A percentile compares a stretch with the other conserved stretches of the same genome.
Evolutionary conservation across 2,113 vertebrate genomes (phyloP).

Genomic region (Desmodus rotundus): DNA sequence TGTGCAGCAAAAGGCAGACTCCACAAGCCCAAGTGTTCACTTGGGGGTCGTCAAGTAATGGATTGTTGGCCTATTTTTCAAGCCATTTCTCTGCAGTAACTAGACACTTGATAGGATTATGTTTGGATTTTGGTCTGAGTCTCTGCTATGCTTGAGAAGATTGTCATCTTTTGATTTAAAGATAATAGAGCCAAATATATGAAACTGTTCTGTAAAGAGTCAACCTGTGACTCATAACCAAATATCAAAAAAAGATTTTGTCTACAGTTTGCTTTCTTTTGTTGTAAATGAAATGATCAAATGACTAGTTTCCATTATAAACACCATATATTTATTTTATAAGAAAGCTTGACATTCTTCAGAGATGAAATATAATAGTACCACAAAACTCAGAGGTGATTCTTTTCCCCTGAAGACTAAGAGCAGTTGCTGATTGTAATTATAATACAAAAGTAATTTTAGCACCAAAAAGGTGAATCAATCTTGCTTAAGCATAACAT

Average conservation of each 20-base stretch:
- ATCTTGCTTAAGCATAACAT: constrained; percentile 69
- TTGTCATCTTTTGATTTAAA: constrained; percentile 81
- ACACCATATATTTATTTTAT: constrained; percentile 76
- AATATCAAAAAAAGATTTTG: constrained; percentile 60
- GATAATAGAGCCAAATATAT: constrained; percentile 79
- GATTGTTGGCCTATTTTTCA: constrained; percentile 77
- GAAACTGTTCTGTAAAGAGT: constrained; percentile 76
- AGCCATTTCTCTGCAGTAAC: constrained; percentile 77
- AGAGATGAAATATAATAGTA: constrained; percentile 56
- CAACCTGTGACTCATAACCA: constrained; percentile 79
- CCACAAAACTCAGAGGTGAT: constrained; percentile 58
- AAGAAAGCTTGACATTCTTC: constrained; percentile 72
- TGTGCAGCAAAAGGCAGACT: constrained; percentile 58
- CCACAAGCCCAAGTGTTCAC: constrained; percentile 59
- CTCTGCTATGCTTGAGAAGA: constrained; percentile 79
- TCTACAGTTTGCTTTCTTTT: constrained; percentile 78
- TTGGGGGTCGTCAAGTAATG: constrained; percentile 75
- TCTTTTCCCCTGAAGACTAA: constrained; percentile 72
- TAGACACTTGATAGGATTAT: constrained; percentile 83
- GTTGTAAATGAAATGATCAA: constrained; percentile 76
- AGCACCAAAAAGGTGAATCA: constrained; percentile 68
- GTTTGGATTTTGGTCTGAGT: constrained; percentile 80
- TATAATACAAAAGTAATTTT: constrained; percentile 70
- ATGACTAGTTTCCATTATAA: constrained; percentile 81
- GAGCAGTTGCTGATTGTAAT: constrained; percentile 75